Evolutionary conservation across 2,888 invertebrate species (phyloP).

Genomic region (Liodrosophila aerea): DNA sequence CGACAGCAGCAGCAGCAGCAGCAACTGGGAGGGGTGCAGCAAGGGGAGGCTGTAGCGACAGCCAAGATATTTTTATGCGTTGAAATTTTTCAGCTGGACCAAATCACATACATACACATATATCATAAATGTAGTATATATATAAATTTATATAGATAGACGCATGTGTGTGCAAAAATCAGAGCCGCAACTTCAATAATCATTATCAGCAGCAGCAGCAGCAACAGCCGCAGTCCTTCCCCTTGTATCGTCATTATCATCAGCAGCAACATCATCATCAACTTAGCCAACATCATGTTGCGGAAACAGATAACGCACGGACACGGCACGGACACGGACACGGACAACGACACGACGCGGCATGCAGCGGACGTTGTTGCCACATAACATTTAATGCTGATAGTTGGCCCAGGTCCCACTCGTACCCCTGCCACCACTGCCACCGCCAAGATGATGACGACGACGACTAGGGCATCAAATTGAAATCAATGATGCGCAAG

Average conservation of each 20-base stretch:
- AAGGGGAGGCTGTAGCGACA: conserved; percentile 32
- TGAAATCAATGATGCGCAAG: conserved; percentile 81
- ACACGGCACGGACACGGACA: conserved; percentile 46
- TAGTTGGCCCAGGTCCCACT: conserved; percentile 50
- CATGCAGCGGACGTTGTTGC: conserved; percentile 62
- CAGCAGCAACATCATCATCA: conserved; percentile 41
- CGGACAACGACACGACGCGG: conserved; percentile 45
- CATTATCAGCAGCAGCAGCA: conserved; percentile 66
- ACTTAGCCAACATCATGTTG: conserved; percentile 68
- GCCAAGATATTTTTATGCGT: conserved; percentile 80
- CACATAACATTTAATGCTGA: conserved; percentile 75
- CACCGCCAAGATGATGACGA: conserved; percentile 40
- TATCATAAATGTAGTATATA: conserved; percentile 56
- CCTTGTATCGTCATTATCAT: conserved; percentile 39
- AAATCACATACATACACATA: conserved; percentile 47
- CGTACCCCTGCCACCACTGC: background rate
- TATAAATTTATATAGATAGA: conserved; percentile 27
- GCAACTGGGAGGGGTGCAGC: background rate
- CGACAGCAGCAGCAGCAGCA: conserved; percentile 41
- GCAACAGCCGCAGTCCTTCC: conserved; percentile 31
- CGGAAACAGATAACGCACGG: conserved; percentile 82
- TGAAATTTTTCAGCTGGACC: conserved; percentile 73
- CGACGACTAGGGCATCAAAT: conserved; percentile 62
- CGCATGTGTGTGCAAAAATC: conserved; percentile 51
- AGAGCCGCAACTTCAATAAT: conserved; percentile 72